These are phyloP conservation scores for Catostomus latipinnis DNA, from an alignment of 2,797 vertebrate species.

Conservation along the genomic window DNA sequence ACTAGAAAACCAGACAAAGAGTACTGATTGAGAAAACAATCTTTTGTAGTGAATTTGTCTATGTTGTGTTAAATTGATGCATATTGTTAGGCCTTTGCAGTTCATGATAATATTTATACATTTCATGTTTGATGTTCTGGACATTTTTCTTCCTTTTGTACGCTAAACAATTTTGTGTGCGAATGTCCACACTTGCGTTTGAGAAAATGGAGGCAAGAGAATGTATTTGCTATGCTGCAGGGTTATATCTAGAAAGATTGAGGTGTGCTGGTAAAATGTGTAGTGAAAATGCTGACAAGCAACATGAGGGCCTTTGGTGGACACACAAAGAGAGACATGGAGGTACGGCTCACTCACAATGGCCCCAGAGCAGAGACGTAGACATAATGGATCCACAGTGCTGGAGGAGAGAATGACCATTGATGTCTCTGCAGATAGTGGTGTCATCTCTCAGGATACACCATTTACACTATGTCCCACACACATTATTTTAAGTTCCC, in stretches of 20 bases:
- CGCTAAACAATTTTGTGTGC: background rate
- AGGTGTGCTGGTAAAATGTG: slow-evolving; percentile 58
- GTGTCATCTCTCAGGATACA: slow-evolving; percentile 1
- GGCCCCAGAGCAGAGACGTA: slow-evolving; percentile 34
- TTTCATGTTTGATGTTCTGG: too few relatives aligned
- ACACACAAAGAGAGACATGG: slow-evolving; percentile 1
- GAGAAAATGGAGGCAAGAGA: slow-evolving; percentile 24
- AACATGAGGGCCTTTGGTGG: slow-evolving; percentile 6
- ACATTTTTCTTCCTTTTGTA: too few relatives aligned
- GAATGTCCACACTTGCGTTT: too few relatives aligned
- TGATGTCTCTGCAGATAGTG: slow-evolving; percentile 17
- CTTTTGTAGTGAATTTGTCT: too few relatives aligned
- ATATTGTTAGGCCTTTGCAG: too few relatives aligned
- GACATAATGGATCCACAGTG: slow-evolving; percentile 25
- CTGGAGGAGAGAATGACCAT: slow-evolving; percentile 27
- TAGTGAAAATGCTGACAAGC: slow-evolving; percentile 31
- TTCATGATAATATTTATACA: too few relatives aligned
- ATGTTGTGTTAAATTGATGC: too few relatives aligned
- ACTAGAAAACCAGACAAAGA: too few relatives aligned
- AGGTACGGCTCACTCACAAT: slow-evolving; percentile 12
- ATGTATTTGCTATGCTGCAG: slow-evolving; percentile 65
- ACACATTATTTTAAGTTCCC: slow-evolving; percentile 30
- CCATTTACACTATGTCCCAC: slow-evolving; percentile 12
- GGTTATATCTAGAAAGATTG: slow-evolving; percentile 66
- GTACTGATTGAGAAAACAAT: too few relatives aligned